Evolutionary conservation across 2,888 invertebrate species (phyloP).

Genomic region (Diabrotica balteata): DNA sequence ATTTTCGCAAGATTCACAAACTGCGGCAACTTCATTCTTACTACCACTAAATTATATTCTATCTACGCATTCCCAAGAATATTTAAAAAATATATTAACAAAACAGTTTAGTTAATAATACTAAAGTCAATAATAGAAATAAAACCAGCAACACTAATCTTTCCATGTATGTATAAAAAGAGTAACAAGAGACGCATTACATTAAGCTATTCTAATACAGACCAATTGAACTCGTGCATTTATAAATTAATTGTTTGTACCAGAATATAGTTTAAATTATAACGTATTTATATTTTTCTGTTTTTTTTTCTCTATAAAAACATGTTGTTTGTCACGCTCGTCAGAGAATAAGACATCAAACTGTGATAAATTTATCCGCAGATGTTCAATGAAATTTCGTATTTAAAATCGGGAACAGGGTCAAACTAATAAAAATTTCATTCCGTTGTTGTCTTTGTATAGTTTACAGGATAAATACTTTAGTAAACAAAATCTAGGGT

Average conservation of each 20-base stretch:
- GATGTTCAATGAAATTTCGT: constrained; percentile 23
- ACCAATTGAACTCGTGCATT: background rate
- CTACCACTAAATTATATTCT: too few species aligned
- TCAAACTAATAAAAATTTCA: constrained; percentile 33
- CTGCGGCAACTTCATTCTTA: too few species aligned
- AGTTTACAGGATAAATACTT: constrained; percentile 15
- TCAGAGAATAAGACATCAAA: background rate
- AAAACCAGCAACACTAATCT: too few species aligned
- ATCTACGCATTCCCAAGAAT: too few species aligned
- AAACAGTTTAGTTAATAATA: too few species aligned
- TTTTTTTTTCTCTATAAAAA: constrained; percentile 9
- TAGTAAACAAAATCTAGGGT: background rate
- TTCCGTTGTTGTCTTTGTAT: constrained; percentile 25
- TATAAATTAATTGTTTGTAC: constrained; percentile 1
- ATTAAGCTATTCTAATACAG: background rate
- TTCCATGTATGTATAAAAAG: too few species aligned
- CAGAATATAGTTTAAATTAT: constrained; percentile 1
- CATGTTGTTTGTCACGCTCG: constrained; percentile 11
- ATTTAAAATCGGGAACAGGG: constrained; percentile 32
- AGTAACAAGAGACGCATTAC: too few species aligned
- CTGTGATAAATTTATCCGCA: constrained; percentile 27
- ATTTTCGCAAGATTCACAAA: too few species aligned
- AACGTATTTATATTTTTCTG: background rate
- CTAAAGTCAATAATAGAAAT: too few species aligned
- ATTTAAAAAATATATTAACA: too few species aligned